These are phyloP conservation scores for Turritopsis dohrnii DNA, from an alignment of 30 jellyfish, hydroid and myxozoan species.

Conservation along the genomic window DNA sequence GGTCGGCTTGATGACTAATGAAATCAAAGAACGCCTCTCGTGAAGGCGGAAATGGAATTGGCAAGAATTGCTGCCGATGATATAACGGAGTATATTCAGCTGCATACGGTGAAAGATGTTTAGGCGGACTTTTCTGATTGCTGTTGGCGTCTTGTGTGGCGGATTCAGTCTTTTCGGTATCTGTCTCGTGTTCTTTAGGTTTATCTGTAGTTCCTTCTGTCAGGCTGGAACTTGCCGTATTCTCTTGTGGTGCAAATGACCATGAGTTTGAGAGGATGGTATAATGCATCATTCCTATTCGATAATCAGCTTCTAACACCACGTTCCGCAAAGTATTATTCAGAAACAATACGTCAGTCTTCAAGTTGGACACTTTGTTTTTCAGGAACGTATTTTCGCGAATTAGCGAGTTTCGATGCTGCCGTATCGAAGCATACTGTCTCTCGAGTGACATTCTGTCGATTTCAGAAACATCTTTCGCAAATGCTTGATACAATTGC, in stretches of 20 bases:
- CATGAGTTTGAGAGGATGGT: neutral
- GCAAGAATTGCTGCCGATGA: conserved; percentile 16
- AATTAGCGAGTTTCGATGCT: conserved; percentile 69
- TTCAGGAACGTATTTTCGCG: conserved; percentile 73
- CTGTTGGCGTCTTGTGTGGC: neutral
- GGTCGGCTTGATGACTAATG: conserved; percentile 13
- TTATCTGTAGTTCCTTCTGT: neutral
- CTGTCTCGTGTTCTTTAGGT: too few species aligned
- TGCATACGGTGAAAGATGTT: conserved; percentile 28
- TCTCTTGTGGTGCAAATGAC: neutral
- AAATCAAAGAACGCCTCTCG: conserved; percentile 1
- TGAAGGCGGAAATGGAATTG: conserved; percentile 12
- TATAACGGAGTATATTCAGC: conserved; percentile 24
- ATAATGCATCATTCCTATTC: conserved; percentile 44
- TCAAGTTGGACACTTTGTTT: conserved; percentile 46
- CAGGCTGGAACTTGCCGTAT: too few species aligned
- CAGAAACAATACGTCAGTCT: conserved; percentile 60
- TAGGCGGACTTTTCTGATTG: neutral
- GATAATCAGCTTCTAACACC: conserved; percentile 63
- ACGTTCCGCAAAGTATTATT: conserved; percentile 66
- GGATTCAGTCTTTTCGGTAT: neutral
- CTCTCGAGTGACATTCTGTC: conserved; percentile 49
- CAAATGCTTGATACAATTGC: neutral
- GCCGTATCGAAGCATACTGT: conserved; percentile 61
- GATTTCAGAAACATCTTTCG: conserved; percentile 12